Conservation (phyloP, 2,113 vertebrate species). For the Albula glossodonta region DNA sequence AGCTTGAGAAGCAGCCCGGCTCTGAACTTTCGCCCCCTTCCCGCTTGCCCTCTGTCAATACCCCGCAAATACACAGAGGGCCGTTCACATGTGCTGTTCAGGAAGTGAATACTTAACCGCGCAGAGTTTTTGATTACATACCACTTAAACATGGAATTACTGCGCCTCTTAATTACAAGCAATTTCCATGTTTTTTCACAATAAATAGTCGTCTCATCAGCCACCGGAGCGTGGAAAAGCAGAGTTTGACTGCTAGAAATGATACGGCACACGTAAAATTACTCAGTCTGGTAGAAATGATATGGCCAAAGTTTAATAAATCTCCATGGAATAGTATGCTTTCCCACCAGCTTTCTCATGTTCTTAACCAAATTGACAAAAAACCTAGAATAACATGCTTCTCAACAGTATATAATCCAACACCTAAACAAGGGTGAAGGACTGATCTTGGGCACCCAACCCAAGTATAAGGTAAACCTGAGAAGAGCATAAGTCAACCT, state of each 20-base stretch:
- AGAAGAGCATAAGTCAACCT: slow-evolving; percentile 65
- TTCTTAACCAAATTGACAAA: background rate
- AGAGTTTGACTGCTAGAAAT: background rate
- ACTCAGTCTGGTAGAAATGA: background rate
- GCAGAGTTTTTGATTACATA: slow-evolving; percentile 27
- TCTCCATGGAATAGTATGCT: background rate
- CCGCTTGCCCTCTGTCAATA: slow-evolving; percentile 11
- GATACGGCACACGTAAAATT: background rate
- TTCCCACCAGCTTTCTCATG: background rate
- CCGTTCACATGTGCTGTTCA: slow-evolving; percentile 23
- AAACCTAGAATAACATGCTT: background rate
- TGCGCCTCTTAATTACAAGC: slow-evolving; percentile 31
- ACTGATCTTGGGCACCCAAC: too few species aligned
- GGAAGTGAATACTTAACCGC: slow-evolving; percentile 34
- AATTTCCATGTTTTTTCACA: slow-evolving; percentile 19
- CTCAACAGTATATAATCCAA: too few species aligned
- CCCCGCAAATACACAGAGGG: slow-evolving; percentile 21
- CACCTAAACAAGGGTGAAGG: too few species aligned
- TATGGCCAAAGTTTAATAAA: background rate
- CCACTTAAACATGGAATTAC: slow-evolving; percentile 19
- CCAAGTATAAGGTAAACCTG: slow-evolving; percentile 37
- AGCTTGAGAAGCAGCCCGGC: slow-evolving; percentile 53
- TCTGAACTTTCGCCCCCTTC: slow-evolving; percentile 57
- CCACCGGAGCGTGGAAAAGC: slow-evolving; percentile 4
- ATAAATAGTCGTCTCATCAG: slow-evolving; percentile 31